Evolutionary conservation across 2,797 vertebrate species (phyloP).

Genomic region (Epinephelus awoara): DNA sequence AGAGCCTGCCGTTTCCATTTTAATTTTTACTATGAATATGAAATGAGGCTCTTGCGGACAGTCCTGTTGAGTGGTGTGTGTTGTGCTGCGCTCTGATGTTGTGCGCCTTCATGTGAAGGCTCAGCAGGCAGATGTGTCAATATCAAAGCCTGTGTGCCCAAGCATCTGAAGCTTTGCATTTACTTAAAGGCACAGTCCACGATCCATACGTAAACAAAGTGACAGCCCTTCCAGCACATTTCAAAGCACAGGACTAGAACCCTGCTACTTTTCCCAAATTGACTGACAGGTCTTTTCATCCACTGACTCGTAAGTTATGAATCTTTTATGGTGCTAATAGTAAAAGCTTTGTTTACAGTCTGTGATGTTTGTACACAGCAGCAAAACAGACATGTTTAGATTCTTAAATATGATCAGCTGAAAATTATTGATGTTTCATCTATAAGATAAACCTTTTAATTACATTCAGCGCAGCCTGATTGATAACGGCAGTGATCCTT

Average conservation of each 20-base stretch:
- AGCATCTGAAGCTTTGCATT: conserved; percentile 67
- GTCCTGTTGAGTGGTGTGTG: conserved; percentile 52
- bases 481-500: neutral
- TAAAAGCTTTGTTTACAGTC: conserved; percentile 1
- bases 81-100: conserved; percentile 61
- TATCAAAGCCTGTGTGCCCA: conserved; percentile 67
- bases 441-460: neutral
- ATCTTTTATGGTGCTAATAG: neutral
- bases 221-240: conserved; percentile 19
- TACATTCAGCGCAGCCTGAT: neutral
- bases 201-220: conserved; percentile 43
- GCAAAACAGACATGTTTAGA: neutral
- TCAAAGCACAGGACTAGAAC: conserved; percentile 36
- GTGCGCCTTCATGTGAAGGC: conserved; percentile 55
- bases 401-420: neutral
- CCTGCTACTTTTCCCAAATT: conserved; percentile 3
- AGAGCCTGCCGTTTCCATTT: conserved; percentile 60
- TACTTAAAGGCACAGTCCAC: conserved; percentile 57
- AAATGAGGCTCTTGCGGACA: conserved; percentile 64
- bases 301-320: neutral
- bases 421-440: too few species aligned
- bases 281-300: conserved; percentile 13
- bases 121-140: conserved; percentile 66
- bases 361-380: neutral
- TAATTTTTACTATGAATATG: conserved; percentile 73